Percentiles rank a stretch among this genome's conserved stretches.
Evolutionary conservation across 1,140 invertebrate species (phyloP).

Genomic region (Limonius californicus): DNA sequence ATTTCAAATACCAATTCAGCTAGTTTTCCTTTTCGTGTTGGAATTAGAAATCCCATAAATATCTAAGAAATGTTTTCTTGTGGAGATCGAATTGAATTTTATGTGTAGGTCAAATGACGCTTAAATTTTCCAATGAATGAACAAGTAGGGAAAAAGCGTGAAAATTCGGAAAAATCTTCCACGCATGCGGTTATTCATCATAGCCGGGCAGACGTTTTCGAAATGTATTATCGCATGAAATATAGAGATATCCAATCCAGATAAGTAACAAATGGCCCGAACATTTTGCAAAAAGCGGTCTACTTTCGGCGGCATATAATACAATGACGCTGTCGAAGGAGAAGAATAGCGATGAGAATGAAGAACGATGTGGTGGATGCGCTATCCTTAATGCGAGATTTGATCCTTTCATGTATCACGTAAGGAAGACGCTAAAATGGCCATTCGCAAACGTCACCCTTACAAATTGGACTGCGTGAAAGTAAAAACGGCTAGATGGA

Average conservation of each 20-base stretch:
- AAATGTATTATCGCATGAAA: conserved; percentile 23
- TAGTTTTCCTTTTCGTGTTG: too few relatives aligned
- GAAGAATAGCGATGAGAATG: conserved; percentile 27
- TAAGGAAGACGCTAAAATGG: not conserved
- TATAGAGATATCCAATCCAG: conserved; percentile 36
- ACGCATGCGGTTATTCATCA: conserved; percentile 20
- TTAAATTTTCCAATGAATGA: too few relatives aligned
- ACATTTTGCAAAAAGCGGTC: conserved; percentile 29
- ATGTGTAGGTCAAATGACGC: too few relatives aligned
- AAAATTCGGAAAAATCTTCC: not conserved
- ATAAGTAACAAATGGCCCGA: conserved; percentile 35
- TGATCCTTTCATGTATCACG: conserved; percentile 8
- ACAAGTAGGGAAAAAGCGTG: not conserved
- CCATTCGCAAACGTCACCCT: conserved; percentile 3
- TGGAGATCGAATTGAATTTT: too few relatives aligned
- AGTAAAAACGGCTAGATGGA: not conserved
- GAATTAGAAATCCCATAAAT: too few relatives aligned
- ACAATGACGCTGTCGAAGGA: conserved; percentile 27
- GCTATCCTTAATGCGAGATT: conserved; percentile 21
- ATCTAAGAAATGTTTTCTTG: too few relatives aligned
- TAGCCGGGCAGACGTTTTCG: conserved; percentile 15
- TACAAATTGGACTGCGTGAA: not conserved
- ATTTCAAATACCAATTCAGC: too few relatives aligned
- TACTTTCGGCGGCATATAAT: conserved; percentile 24
- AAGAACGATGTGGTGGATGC: conserved; percentile 27